Percentiles rank a stretch among this genome's conserved stretches.
phyloP scores from a whole-genome alignment of 2,797 vertebrate species.

The Hybognathus amarus region DNA sequence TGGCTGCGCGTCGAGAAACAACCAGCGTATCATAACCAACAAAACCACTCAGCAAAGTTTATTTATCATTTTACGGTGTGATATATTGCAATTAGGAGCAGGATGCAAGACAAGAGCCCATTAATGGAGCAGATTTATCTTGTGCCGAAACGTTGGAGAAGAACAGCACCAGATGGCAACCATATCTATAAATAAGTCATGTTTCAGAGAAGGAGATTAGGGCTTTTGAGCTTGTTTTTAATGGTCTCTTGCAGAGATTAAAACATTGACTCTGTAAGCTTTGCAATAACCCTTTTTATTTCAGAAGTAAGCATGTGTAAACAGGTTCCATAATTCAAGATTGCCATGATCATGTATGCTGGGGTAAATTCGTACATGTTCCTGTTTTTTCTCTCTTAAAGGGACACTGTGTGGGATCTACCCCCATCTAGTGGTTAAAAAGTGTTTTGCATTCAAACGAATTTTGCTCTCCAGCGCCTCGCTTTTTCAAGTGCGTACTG shows the following conservation, averaged over 20 bases:
- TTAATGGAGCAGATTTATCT: slow-evolving; percentile 53
- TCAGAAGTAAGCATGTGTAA: slow-evolving; percentile 61
- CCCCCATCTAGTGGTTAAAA: too few species aligned
- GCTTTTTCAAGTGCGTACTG: too few species aligned
- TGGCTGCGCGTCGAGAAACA: slow-evolving; percentile 53
- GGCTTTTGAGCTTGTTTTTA: slow-evolving; percentile 78
- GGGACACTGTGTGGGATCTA: too few species aligned
- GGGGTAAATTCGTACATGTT: background rate
- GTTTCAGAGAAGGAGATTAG: slow-evolving; percentile 78
- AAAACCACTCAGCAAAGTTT: slow-evolving; percentile 56
- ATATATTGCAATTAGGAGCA: slow-evolving; percentile 60
- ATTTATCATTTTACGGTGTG: slow-evolving; percentile 62
- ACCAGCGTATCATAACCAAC: slow-evolving; percentile 58
- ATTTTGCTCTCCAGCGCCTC: too few species aligned
- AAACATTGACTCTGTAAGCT: slow-evolving; percentile 69
- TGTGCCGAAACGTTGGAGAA: slow-evolving; percentile 51
- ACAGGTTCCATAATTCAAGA: slow-evolving; percentile 57
- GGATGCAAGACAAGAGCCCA: slow-evolving; percentile 36
- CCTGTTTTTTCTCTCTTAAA: background rate
- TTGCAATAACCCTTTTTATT: slow-evolving; percentile 71
- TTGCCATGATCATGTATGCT: slow-evolving; percentile 4
- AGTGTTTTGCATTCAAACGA: too few species aligned
- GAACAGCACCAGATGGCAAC: slow-evolving; percentile 77
- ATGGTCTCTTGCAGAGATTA: slow-evolving; percentile 78
- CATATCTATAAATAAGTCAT: slow-evolving; percentile 82